Conservation (phyloP, 1,140 invertebrate genomes). For the Fopius arisanus region DNA sequence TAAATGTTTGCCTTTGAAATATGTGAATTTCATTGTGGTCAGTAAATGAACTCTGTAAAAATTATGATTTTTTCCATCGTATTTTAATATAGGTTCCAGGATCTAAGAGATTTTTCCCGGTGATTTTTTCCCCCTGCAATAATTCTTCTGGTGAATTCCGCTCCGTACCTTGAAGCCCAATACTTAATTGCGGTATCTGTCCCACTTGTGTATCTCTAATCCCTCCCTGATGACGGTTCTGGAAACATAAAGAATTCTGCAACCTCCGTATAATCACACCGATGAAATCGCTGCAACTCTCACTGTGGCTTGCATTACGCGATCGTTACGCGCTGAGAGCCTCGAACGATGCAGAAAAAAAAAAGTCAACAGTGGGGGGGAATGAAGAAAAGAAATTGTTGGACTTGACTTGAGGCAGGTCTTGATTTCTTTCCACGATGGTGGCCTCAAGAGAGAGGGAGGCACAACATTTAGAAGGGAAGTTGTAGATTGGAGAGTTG, state of each 20-base stretch:
- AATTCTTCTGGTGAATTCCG: no score
- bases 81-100: no score
- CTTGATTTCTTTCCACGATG: slow-evolving; percentile 19
- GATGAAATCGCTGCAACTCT: slow-evolving; percentile 7
- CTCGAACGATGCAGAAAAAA: slow-evolving; percentile 3
- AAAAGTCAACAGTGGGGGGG: background rate
- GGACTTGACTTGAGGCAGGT: slow-evolving; percentile 27
- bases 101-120: no score
- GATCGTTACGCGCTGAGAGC: slow-evolving; percentile 12
- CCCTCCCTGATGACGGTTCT: background rate
- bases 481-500: slow-evolving; percentile 22
- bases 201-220: background rate
- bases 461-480: slow-evolving; percentile 10
- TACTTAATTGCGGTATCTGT: no score
- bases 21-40: no score
- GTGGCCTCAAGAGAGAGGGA: background rate
- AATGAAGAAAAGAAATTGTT: slow-evolving; percentile 16
- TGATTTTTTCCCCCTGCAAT: no score
- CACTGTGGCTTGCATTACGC: slow-evolving; percentile 14
- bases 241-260: background rate
- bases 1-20: no score
- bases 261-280: background rate
- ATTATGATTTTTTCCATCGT: no score
- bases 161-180: no score
- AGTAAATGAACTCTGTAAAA: no score